Evolutionary conservation across 2,888 invertebrate genomes (phyloP).

Genomic region (Branchellion lobata): DNA sequence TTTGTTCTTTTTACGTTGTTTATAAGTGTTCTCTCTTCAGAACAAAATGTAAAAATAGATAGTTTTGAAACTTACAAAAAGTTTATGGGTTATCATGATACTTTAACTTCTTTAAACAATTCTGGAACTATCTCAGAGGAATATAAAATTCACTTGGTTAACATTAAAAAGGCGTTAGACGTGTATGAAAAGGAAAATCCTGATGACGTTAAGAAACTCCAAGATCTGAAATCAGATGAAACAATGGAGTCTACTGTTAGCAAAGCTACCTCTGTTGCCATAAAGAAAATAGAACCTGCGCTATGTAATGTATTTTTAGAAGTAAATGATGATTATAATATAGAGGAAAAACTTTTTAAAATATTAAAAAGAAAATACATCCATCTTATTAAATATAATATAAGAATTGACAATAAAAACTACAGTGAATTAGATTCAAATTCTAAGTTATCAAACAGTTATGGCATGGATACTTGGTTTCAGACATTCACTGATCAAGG

Average conservation of each 20-base stretch:
- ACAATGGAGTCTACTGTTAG: not conserved
- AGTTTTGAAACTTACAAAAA: not conserved
- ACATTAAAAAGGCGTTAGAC: not conserved
- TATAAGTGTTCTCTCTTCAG: not conserved
- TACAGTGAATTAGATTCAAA: constrained; percentile 1
- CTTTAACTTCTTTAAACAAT: not conserved
- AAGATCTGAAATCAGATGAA: not conserved
- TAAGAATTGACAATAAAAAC: not conserved
- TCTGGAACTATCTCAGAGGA: not conserved
- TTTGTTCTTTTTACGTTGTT: not conserved
- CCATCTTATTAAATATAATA: constrained; percentile 44
- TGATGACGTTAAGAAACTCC: not conserved
- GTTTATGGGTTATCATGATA: not conserved
- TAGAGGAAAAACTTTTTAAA: not conserved
- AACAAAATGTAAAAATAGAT: not conserved
- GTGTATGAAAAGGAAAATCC: not conserved
- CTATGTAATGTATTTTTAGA: not conserved
- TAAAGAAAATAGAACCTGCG: not conserved
- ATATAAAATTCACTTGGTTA: not conserved
- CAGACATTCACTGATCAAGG: constrained; percentile 58
- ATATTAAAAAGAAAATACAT: not conserved
- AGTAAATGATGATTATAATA: not conserved
- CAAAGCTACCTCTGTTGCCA: not conserved
- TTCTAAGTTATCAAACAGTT: constrained; percentile 48
- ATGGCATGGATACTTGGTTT: constrained; percentile 57